phyloP scores from a whole-genome alignment of 2,797 vertebrate species.

The Typhlichthys eigenmanni region DNA sequence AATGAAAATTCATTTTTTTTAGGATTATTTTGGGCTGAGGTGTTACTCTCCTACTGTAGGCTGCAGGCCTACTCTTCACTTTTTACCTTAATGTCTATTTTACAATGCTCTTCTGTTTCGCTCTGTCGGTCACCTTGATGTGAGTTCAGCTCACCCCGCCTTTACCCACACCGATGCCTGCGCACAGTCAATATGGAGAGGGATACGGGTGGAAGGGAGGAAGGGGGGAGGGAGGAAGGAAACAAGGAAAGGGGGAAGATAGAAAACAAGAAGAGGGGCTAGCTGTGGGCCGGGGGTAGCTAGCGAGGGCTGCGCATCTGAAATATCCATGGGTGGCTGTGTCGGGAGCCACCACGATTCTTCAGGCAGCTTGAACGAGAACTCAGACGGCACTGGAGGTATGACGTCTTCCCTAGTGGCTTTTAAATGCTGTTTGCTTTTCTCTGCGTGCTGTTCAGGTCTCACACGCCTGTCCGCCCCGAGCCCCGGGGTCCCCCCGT shows the following conservation, averaged over 20 bases:
- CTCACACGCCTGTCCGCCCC: too few species aligned
- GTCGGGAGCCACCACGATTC: slow-evolving; percentile 98
- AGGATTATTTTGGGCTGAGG: too few species aligned
- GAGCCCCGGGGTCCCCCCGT: too few species aligned
- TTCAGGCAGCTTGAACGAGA: slow-evolving; percentile 97
- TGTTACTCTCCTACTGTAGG: too few species aligned
- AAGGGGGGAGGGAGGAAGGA: slow-evolving; percentile 40
- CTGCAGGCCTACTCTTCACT: background rate
- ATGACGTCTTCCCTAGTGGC: slow-evolving; percentile 7
- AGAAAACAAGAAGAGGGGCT: slow-evolving; percentile 44
- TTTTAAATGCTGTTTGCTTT: too few species aligned
- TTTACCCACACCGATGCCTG: slow-evolving; percentile 50
- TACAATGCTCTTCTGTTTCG: background rate
- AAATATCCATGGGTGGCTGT: slow-evolving; percentile 97
- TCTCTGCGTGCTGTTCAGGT: too few species aligned
- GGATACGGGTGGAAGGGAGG: slow-evolving; percentile 29
- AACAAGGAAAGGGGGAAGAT: slow-evolving; percentile 30
- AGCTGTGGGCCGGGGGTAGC: slow-evolving; percentile 74
- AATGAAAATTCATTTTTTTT: too few species aligned
- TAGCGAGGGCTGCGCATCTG: slow-evolving; percentile 74
- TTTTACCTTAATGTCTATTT: too few species aligned
- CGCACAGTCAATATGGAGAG: slow-evolving; percentile 39
- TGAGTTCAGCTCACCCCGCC: slow-evolving; percentile 39
- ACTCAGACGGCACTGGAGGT: slow-evolving; percentile 97
- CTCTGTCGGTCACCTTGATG: slow-evolving; percentile 45